These are phyloP conservation scores for Hystrix cristata DNA, from an alignment of 2,113 vertebrate genomes.

Conservation along the genomic window DNA sequence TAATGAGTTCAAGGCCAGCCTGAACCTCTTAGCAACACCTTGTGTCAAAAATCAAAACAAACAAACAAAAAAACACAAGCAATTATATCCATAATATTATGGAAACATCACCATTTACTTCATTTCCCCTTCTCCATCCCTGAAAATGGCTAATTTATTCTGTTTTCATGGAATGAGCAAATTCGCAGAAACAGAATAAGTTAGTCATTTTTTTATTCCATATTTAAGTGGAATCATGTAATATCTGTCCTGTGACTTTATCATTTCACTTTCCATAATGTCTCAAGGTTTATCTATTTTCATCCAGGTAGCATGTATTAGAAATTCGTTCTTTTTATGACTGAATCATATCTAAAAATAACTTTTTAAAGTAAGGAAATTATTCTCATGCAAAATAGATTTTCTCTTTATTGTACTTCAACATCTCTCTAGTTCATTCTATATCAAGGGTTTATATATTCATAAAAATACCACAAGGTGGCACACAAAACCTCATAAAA, in stretches of 20 bases:
- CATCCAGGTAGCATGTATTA: background rate
- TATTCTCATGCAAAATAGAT: background rate
- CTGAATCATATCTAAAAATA: constrained; percentile 51
- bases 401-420: background rate
- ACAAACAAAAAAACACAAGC: background rate
- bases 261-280: background rate
- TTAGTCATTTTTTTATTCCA: too few species aligned
- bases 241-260: background rate
- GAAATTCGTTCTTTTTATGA: background rate
- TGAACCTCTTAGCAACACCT: background rate
- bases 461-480: constrained; percentile 66
- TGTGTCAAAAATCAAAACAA: background rate
- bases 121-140: background rate
- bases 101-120: background rate
- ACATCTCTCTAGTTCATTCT: constrained; percentile 27
- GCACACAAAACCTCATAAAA: constrained; percentile 55
- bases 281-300: background rate
- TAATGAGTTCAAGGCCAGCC: background rate
- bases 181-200: too few species aligned
- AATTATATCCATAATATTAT: background rate
- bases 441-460: background rate
- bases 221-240: background rate
- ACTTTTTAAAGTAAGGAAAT: constrained; percentile 25
- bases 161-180: background rate
- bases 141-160: background rate